A percentile compares a stretch with the other conserved stretches of the same genome.
phyloP scores from a whole-genome alignment of 2,113 vertebrate species.

The Callocephalon fimbriatum region DNA sequence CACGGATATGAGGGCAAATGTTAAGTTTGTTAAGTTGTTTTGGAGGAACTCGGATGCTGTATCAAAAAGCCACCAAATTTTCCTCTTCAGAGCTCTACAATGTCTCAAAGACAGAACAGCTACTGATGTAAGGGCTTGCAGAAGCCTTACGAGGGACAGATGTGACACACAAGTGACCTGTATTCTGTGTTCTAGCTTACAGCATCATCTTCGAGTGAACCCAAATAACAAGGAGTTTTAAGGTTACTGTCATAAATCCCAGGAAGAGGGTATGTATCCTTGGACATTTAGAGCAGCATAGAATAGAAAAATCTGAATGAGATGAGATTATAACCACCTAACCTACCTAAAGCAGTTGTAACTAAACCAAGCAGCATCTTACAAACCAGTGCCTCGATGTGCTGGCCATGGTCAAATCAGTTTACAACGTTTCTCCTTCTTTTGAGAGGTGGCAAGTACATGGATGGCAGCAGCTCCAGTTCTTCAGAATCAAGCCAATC shows the following conservation, averaged over 20 bases:
- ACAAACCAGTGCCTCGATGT: not conserved
- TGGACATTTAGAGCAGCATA: not conserved
- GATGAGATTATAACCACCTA: not conserved
- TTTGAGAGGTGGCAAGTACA: not conserved
- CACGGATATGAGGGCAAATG: not conserved
- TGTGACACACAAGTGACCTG: not conserved
- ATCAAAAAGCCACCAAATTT: not conserved
- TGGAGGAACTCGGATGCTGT: not conserved
- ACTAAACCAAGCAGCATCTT: not conserved
- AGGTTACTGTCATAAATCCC: not conserved
- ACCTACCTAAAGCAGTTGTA: not conserved
- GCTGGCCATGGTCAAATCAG: not conserved
- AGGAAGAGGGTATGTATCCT: not conserved
- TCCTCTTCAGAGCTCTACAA: not conserved
- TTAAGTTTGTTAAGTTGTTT: not conserved
- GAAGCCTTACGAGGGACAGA: not conserved
- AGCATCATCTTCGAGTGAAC: not conserved
- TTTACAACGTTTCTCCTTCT: not conserved
- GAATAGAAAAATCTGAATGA: not conserved
- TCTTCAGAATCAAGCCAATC: not conserved
- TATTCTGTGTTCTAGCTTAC: not conserved
- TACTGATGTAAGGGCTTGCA: not conserved
- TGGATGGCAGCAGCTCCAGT: not conserved
- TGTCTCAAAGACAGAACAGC: not conserved
- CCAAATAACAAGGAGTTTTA: not conserved